These are phyloP conservation scores for Drosophila anceps DNA, from an alignment of 2,888 invertebrate species.

Conservation along the genomic window DNA sequence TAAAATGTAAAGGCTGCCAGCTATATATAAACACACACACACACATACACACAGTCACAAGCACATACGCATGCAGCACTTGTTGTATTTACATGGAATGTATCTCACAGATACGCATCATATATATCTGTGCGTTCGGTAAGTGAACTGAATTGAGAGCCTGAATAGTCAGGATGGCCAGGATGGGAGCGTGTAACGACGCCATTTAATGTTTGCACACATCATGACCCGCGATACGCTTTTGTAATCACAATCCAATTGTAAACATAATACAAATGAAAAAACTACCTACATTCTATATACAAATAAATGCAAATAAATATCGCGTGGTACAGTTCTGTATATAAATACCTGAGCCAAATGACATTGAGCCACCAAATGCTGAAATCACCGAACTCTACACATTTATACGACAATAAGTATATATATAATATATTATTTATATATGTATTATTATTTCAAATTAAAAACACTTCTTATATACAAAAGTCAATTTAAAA, in stretches of 20 bases:
- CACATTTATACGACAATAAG: not conserved
- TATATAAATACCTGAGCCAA: constrained; percentile 7
- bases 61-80: constrained; percentile 33
- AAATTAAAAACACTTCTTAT: too few species aligned
- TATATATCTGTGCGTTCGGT: constrained; percentile 63
- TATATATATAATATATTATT: not conserved
- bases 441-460: too few species aligned
- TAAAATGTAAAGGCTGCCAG: constrained; percentile 50
- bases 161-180: not conserved
- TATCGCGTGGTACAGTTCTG: constrained; percentile 4
- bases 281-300: constrained; percentile 8
- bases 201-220: constrained; percentile 84
- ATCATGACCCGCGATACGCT: constrained; percentile 82
- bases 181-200: constrained; percentile 44
- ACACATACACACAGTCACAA: constrained; percentile 14
- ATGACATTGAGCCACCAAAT: not conserved
- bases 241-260: constrained; percentile 82
- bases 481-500: too few species aligned
- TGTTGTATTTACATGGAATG: constrained; percentile 69
- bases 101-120: constrained; percentile 81
- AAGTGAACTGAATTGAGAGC: constrained; percentile 37
- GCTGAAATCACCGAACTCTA: not conserved
- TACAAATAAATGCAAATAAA: constrained; percentile 34
- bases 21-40: constrained; percentile 10
- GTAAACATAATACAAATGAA: constrained; percentile 63